Percentiles rank a stretch among this genome's conserved stretches.
Conservation (phyloP, 2,113 vertebrate species). For the Podarcis muralis region DNA sequence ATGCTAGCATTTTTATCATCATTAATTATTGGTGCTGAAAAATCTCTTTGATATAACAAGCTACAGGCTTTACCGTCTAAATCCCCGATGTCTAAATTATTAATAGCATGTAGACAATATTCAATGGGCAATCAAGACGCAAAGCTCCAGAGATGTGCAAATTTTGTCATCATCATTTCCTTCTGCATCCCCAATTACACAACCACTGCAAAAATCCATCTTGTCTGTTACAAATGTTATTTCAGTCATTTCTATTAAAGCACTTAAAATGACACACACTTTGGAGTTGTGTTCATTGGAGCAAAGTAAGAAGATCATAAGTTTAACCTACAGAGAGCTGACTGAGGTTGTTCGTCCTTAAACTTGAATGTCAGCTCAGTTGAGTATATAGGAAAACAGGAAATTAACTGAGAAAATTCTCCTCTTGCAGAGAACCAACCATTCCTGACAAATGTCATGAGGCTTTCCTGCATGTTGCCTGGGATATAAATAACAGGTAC, state of each 20-base stretch:
- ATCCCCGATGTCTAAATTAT: background rate
- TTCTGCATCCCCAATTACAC: conserved; percentile 3
- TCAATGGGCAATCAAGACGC: background rate
- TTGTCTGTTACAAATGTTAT: background rate
- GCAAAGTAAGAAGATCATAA: background rate
- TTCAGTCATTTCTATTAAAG: conserved; percentile 8
- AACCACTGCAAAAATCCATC: background rate
- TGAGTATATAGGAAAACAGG: background rate
- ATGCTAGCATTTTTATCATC: conserved; percentile 29
- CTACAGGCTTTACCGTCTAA: conserved; percentile 14
- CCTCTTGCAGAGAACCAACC: background rate
- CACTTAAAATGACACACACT: conserved; percentile 20
- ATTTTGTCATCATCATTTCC: background rate
- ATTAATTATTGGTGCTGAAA: conserved; percentile 42
- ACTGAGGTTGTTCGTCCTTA: background rate
- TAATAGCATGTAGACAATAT: conserved; percentile 6
- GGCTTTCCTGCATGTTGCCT: background rate
- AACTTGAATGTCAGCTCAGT: background rate
- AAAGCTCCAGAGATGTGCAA: conserved; percentile 17
- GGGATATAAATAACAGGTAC: background rate
- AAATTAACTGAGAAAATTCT: conserved; percentile 18
- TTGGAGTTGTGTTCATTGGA: conserved; percentile 22
- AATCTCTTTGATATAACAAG: conserved; percentile 13
- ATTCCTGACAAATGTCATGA: conserved; percentile 1
- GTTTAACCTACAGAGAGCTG: conserved; percentile 18